phyloP scores from a whole-genome alignment of 2,113 vertebrate genomes.

The human region DNA sequence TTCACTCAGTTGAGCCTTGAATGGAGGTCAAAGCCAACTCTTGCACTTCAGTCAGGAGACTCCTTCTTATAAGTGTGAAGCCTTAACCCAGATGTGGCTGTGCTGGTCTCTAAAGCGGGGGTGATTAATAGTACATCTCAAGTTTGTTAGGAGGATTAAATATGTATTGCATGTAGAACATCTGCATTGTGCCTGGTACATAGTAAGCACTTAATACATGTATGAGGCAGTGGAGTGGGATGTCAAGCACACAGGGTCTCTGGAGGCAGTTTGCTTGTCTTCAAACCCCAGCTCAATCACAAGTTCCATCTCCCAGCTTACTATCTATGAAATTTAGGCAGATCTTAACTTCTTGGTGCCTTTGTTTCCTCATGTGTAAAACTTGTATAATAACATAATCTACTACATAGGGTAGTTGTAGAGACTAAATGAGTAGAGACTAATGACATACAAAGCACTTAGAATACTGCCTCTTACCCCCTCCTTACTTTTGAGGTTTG shows the following conservation, averaged over 20 bases:
- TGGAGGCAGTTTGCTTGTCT: not conserved
- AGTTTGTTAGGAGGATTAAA: no score
- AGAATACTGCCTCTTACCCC: not conserved
- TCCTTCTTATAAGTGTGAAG: not conserved
- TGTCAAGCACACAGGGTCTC: not conserved
- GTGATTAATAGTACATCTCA: not conserved
- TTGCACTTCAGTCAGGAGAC: not conserved
- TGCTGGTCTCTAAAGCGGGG: not conserved
- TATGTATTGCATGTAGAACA: not conserved
- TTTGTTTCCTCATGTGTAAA: not conserved
- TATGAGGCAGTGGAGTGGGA: accelerated
- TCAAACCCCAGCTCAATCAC: not conserved
- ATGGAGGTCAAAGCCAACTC: not conserved
- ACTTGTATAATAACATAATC: no score
- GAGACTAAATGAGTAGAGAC: not conserved
- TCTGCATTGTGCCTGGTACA: not conserved
- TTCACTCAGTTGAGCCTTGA: not conserved
- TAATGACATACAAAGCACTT: not conserved
- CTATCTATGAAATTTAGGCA: not conserved
- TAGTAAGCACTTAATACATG: not conserved
- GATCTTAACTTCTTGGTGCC: not conserved
- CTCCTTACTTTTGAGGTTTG: not conserved
- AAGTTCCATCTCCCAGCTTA: not conserved
- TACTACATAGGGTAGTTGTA: not conserved
- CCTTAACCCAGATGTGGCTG: not conserved